Evolutionary conservation across 2,113 vertebrate genomes (phyloP), one percentile per base, ranked within the genome.

Genomic region (Rana temporaria): DNA sequence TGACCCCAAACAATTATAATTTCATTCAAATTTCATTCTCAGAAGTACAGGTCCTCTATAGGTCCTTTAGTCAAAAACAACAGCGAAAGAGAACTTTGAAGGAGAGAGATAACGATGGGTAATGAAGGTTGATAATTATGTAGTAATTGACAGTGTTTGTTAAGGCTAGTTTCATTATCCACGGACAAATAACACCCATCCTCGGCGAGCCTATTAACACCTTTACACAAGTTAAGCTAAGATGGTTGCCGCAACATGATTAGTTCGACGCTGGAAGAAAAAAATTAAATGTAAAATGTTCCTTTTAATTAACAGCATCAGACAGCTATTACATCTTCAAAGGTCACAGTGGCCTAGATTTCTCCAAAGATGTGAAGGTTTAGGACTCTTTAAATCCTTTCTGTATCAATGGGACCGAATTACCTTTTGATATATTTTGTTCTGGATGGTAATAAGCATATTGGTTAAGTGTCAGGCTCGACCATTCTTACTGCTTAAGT

Each of bases 201-300:
- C 48, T 78, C 64, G 6, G 75, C 55, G 60, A 78, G 22, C 59
- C 75, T 78, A 78, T 78, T 78, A 64, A 53, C 75, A 78, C 75
- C 38, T 78, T 65, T n/a, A 53, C 59, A 64, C 75, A 48, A 52
- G 60, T 55, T 53, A 64, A 64, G 55, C 14, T 56, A 66, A 78
- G n/a, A 66, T 56, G 63, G 42, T 78, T 66, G 22, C 30, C n/a
- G 62, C 12, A 67, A 65, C 18, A 30, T 78, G 63, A 78, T 78
- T 78, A 66, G 72, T 34, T 57, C 56, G 3, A 30, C 32, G 2
- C n/a, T 11, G 6, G 32, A 57, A 32, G 15, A 72, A 71, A 53
- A 74, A 60, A 75, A 75, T 75, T 75, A 62, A 75, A 75, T 62
- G 56, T 59, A 75, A 75, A 75, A 75, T 75, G 72, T 75, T 75